A percentile compares a stretch with the other conserved stretches of the same genome.
These are phyloP conservation scores for mouse (Mus musculus) DNA, from an alignment of 2,113 vertebrate species.

Conservation along the genomic window DNA sequence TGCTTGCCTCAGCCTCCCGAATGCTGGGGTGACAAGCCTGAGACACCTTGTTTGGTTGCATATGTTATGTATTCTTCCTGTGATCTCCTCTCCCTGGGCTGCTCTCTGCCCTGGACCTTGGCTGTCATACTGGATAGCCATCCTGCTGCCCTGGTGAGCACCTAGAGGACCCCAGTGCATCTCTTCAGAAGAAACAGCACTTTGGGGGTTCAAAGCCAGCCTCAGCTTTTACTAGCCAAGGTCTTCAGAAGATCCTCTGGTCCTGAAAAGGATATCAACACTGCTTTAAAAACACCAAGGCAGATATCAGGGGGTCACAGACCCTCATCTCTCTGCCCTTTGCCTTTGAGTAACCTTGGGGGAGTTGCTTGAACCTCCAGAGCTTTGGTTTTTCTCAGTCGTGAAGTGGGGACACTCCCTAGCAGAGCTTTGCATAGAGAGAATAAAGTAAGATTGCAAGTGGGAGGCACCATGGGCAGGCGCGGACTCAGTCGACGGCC, in stretches of 20 bases:
- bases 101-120: not conserved
- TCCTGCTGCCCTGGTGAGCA: not conserved
- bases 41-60: not conserved
- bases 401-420: not conserved
- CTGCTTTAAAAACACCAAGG: not conserved
- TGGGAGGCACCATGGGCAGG: rapidly evolving
- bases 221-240: not conserved
- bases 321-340: not conserved
- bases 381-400: constrained; percentile 45
- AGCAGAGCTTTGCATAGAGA: not conserved
- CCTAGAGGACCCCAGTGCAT: not conserved
- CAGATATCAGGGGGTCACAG: not conserved
- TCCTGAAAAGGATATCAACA: not conserved
- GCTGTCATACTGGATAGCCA: not conserved
- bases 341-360: not conserved
- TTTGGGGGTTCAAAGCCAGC: constrained; percentile 21
- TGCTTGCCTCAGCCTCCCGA: not conserved
- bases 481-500: not conserved
- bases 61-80: not conserved
- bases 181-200: not conserved
- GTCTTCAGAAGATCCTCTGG: not conserved
- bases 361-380: not conserved
- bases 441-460: not conserved
- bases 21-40: not conserved
- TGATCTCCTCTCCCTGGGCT: not conserved